Percentiles rank a stretch among this genome's conserved stretches.
Conservation (phyloP, 2,113 vertebrate species). For the Labrus mixtus region DNA sequence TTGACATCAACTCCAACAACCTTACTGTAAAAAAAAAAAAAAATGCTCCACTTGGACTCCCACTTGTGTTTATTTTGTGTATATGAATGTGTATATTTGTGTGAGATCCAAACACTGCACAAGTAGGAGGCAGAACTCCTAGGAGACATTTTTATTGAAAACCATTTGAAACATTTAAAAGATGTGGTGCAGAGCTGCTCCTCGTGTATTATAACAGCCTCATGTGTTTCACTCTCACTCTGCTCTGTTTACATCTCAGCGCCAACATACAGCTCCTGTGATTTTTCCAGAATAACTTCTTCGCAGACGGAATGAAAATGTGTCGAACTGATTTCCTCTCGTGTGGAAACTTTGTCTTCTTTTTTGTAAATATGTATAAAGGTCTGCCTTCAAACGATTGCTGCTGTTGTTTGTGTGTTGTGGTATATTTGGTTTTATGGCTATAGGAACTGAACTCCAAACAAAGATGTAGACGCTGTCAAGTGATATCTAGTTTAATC, state of each 20-base stretch:
- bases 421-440: slow-evolving; percentile 27
- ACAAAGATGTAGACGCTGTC: not conserved
- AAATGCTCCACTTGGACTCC: slow-evolving; percentile 14
- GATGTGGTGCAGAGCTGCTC: slow-evolving; percentile 40
- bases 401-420: slow-evolving; percentile 36
- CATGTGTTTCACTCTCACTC: slow-evolving; percentile 42
- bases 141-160: slow-evolving; percentile 24
- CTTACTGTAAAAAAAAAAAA: not conserved
- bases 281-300: slow-evolving; percentile 60
- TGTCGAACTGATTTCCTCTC: slow-evolving; percentile 38
- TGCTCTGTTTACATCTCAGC: slow-evolving; percentile 50
- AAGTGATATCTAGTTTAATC: not conserved
- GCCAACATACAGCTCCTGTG: slow-evolving; percentile 42
- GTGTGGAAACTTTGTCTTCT: slow-evolving; percentile 26
- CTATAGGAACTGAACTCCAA: slow-evolving; percentile 4
- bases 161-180: slow-evolving; percentile 40
- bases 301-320: slow-evolving; percentile 46
- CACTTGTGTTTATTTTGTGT: slow-evolving; percentile 19
- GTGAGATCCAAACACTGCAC: slow-evolving; percentile 20
- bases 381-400: slow-evolving; percentile 53
- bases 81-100: slow-evolving; percentile 36
- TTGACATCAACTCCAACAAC: slow-evolving; percentile 17
- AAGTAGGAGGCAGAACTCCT: slow-evolving; percentile 21
- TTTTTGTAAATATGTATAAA: slow-evolving; percentile 73
- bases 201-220: slow-evolving; percentile 37